A percentile compares a stretch with the other conserved stretches of the same genome.
phyloP scores from a whole-genome alignment of 2,797 vertebrate genomes.

The Lutjanus campechanus region DNA sequence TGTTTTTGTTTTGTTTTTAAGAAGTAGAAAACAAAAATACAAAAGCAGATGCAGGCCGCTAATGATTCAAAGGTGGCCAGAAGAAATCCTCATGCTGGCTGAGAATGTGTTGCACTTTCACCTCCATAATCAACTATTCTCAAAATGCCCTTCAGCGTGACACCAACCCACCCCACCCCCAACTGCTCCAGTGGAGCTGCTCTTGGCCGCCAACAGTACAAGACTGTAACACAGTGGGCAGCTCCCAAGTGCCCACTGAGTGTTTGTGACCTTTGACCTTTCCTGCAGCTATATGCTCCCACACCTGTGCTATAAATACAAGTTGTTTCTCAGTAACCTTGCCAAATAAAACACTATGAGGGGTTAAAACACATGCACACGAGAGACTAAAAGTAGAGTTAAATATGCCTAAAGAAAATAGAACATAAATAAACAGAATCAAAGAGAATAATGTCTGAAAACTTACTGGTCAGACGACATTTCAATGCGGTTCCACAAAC shows the following conservation, averaged over 20 bases:
- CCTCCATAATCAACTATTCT: conserved; percentile 20
- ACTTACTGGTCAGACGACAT: background rate
- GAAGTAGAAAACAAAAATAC: background rate
- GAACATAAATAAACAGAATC: conserved; percentile 15
- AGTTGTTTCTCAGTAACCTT: conserved; percentile 11
- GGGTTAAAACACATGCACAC: conserved; percentile 22
- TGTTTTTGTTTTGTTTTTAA: background rate
- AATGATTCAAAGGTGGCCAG: background rate
- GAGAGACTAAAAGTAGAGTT: background rate
- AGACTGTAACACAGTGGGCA: conserved; percentile 31
- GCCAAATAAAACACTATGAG: conserved; percentile 6
- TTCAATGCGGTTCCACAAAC: conserved; percentile 12
- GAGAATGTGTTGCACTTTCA: background rate
- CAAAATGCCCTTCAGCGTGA: conserved; percentile 40
- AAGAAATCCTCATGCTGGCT: conserved; percentile 6
- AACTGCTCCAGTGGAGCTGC: conserved; percentile 36
- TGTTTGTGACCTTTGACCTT: conserved; percentile 52
- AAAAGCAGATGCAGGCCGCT: conserved; percentile 7
- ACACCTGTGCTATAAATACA: conserved; percentile 40
- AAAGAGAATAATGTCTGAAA: background rate
- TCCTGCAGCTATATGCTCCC: conserved; percentile 23
- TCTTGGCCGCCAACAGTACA: conserved; percentile 32
- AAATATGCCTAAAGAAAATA: conserved; percentile 22
- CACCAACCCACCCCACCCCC: background rate
- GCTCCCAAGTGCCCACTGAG: conserved; percentile 28